Evolutionary conservation across 2,797 vertebrate genomes (phyloP), one percentile per base, ranked within the genome.

Genomic region (Sebastes hopkinsi): DNA sequence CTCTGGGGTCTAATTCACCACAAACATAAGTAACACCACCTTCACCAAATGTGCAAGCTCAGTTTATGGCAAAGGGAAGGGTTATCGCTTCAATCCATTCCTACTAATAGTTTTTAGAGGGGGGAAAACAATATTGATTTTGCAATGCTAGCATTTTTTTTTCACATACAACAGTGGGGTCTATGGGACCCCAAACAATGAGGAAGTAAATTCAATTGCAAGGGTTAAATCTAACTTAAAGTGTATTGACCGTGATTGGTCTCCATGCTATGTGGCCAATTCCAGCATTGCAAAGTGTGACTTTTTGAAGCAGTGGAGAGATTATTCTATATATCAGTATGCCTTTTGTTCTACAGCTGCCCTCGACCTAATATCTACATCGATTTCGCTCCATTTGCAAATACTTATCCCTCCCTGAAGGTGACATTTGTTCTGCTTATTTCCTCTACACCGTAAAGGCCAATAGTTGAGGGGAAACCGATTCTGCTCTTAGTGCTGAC

Each of bases 381-480:
- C 78, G 85, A 90, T 84, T 90, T 79, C 3, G 5, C 60, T 81
- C 75, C 52, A 70, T 87, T 88, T 81, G 80, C 70, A 77, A 74
- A 66, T 74, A 87, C 62, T 60, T 71, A 81, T 64, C 77, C 80
- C 73, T 18, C 54, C 68, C 42, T 60, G 75, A 84, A 88, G 73
- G 87, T 86, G 82, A 83, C 81, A 89, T 91, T 89, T 83, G 60
- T 75, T 86, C 78, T 73, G 69, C 67, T 83, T 70, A 78, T 77
- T 75, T 80, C 72, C 46, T 65, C 36, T 62, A 65, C 58, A 50
- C n/a, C 1, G 25, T 79, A 79, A 89, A 88, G 87, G 83, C 75
- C 81, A 86, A 46, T 25, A 62, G 62, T 42, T 34, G 73, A 74
- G 52, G 23, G 46, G 68, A 25, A 82, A 68, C 77, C 73, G 73